These are phyloP conservation scores for Pecten maximus DNA, from an alignment of 2,888 invertebrate genomes.

Conservation along the genomic window DNA sequence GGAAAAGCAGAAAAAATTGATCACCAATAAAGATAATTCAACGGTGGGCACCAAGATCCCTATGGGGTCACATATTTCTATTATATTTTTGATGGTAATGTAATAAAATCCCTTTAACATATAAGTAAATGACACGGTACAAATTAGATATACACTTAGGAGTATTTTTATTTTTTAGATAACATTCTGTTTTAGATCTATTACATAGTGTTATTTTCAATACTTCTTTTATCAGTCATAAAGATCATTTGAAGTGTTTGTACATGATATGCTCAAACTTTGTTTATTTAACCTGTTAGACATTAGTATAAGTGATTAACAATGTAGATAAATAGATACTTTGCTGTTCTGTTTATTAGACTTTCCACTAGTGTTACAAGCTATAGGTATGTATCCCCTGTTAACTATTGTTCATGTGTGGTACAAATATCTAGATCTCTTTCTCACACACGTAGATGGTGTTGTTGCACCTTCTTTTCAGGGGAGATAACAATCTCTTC, in stretches of 20 bases:
- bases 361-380: conserved; percentile 25
- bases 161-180: too few species aligned
- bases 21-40: too few species aligned
- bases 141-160: too few species aligned
- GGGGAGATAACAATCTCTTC: neutral
- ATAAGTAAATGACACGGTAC: too few species aligned
- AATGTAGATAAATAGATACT: neutral
- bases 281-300: neutral
- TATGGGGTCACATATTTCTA: too few species aligned
- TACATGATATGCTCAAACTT: neutral
- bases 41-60: too few species aligned
- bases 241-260: neutral
- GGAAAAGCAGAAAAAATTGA: too few species aligned
- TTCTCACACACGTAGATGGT: neutral
- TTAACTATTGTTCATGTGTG: neutral
- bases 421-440: neutral
- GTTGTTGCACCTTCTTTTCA: conserved; percentile 28
- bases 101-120: too few species aligned
- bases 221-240: neutral
- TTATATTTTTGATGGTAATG: too few species aligned
- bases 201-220: neutral
- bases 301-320: neutral
- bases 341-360: conserved; percentile 24
- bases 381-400: conserved; percentile 1
- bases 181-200: neutral